Percentiles rank a stretch among this genome's conserved stretches.
Conservation (phyloP, 2,888 invertebrate species). For the Dryobota labecula region DNA sequence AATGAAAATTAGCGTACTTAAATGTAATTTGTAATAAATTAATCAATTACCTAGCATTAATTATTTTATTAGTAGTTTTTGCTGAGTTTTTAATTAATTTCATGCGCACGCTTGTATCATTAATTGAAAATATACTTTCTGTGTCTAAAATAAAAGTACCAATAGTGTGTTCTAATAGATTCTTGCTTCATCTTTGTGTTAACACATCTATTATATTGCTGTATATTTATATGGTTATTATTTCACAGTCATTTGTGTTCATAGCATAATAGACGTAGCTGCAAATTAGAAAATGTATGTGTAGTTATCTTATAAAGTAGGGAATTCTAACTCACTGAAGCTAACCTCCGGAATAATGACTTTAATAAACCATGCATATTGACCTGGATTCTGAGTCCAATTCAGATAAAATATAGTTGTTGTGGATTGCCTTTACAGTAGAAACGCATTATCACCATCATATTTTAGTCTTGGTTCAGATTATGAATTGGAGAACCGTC, state of each 20-base stretch:
- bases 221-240: conserved; percentile 19
- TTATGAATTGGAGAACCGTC: neutral
- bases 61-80: conserved; percentile 52
- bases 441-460: neutral
- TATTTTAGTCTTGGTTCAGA: neutral
- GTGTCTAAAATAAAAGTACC: conserved; percentile 13
- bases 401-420: neutral
- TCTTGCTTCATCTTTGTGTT: conserved; percentile 49
- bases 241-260: conserved; percentile 24
- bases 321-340: neutral
- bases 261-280: conserved; percentile 21
- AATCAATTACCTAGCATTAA: conserved; percentile 56
- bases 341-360: neutral
- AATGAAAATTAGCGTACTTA: conserved; percentile 44
- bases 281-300: conserved; percentile 31
- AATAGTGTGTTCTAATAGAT: conserved; percentile 36
- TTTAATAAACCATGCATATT: neutral
- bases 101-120: conserved; percentile 57
- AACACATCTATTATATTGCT: conserved; percentile 34
- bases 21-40: conserved; percentile 49
- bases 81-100: conserved; percentile 56
- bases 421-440: neutral
- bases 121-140: conserved; percentile 49
- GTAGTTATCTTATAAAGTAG: conserved; percentile 4
- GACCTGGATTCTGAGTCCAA: neutral